Evolutionary conservation across 1,140 invertebrate genomes (phyloP).

Genomic region (Nebria ingens): DNA sequence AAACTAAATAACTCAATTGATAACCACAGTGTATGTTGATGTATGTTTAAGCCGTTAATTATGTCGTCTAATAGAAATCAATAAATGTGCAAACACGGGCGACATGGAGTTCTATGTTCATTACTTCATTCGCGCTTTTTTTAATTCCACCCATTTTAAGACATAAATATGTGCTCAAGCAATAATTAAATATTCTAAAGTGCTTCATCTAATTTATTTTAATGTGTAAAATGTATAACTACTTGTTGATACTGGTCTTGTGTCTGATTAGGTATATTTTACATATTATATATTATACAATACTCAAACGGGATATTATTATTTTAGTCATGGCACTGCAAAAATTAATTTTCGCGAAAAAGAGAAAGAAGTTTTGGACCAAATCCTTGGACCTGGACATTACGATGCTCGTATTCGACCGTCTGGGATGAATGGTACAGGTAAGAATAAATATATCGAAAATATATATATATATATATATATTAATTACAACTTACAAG

Average conservation of each 20-base stretch:
- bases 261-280: background rate
- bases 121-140: background rate
- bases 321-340: constrained; percentile 26
- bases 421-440: constrained; percentile 78
- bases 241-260: background rate
- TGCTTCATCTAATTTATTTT: background rate
- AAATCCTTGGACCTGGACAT: constrained; percentile 71
- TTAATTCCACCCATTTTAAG: background rate
- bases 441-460: too few relatives aligned
- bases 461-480: too few relatives aligned
- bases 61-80: background rate
- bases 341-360: constrained; percentile 77
- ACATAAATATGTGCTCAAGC: background rate
- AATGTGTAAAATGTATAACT: background rate
- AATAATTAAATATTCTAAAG: background rate
- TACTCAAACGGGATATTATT: background rate
- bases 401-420: constrained; percentile 84
- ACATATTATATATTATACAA: background rate
- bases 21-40: too few relatives aligned
- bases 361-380: constrained; percentile 82
- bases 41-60: background rate
- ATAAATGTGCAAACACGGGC: background rate
- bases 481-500: too few relatives aligned
- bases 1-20: too few relatives aligned
- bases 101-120: background rate